These are phyloP conservation scores for Pomacea canaliculata DNA, from an alignment of 2,888 invertebrate species.

Conservation along the genomic window DNA sequence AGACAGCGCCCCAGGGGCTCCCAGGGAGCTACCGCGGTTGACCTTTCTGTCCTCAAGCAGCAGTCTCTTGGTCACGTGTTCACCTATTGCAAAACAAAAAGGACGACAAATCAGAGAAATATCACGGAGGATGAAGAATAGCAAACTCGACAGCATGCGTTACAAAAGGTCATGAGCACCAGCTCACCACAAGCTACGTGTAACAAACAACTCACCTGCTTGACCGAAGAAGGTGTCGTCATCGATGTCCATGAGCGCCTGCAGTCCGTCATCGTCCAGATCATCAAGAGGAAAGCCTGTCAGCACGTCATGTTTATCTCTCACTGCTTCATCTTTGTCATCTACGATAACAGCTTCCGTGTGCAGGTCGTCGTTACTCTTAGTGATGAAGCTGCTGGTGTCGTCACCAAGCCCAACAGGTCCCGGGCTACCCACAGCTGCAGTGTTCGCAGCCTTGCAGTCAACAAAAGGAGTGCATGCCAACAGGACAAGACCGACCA, in stretches of 20 bases:
- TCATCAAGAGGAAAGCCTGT: conserved; percentile 9
- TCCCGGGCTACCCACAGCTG: no score
- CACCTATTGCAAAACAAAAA: background rate
- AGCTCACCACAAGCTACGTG: background rate
- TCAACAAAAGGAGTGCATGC: no score
- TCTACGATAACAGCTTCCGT: background rate
- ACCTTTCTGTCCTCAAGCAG: background rate
- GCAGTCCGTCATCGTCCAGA: conserved; percentile 17
- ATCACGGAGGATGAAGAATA: no score
- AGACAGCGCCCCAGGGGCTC: background rate
- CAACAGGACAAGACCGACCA: no score
- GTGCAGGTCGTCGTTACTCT: no score
- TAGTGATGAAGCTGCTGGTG: no score
- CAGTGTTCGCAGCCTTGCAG: no score
- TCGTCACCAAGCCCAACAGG: no score
- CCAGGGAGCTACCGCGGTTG: background rate
- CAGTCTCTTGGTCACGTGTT: conserved; percentile 6
- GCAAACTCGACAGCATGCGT: no score
- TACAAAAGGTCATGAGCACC: no score
- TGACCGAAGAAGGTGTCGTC: conserved; percentile 9
- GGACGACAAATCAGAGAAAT: no score
- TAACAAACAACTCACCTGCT: conserved; percentile 20
- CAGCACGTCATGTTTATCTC: background rate
- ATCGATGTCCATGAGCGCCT: conserved; percentile 14
- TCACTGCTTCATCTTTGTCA: background rate